Base-by-base conservation (phyloP, 2,888 invertebrate species). In the Hydrotaea cyrtoneurina region DNA sequence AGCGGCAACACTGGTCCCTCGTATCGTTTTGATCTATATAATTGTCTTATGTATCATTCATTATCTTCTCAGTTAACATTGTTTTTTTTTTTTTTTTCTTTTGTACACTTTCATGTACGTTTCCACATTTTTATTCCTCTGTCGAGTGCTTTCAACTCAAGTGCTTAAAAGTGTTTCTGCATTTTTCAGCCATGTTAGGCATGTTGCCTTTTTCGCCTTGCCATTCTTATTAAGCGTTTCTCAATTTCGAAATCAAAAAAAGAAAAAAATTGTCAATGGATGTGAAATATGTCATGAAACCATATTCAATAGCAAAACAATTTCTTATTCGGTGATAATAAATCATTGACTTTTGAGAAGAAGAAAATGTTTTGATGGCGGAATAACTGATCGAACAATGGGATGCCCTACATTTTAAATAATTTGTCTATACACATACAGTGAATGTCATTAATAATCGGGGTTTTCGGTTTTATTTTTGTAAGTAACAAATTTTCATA, bases 31-130 rank as follows among this genome's bases (percentile, higher is more conserved):
- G 46, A 62, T 46, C 46, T 17, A 46, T 69, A 55, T 36, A 77
- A 77, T 66, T 69, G 66, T 77, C 57, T 69, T 43, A 69, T 23
- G 69, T 57, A 77, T 77, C 55, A 57, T 77, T 77, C 57, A 57
- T 55, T 69, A 46, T 75, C 76, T 53, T 77, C 43, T 43, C 2
- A 43, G 19, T 55, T 69, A 66, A 64, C 57, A 36, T 46, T 23
- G 21, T 17, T n/a, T 15, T 26, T 26, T 78, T 71, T 39, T 50
- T 39, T 76, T 55, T 23, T 19, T 53, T 53, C 17, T 17, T n/a
- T 17, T 19, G 55, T n/a, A 43, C 21, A 13, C 46, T 53, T n/a
- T 53, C 36, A 72, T 19, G 43, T 74, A 23, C 17, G n/a, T 74
- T 39, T 59, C n/a, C 11, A 59, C 21, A 55, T 26, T 26, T 23